A percentile compares a stretch with the other conserved stretches of the same genome.
These are phyloP conservation scores for Amphiprion ocellaris DNA, from an alignment of 2,113 vertebrate species.

Conservation along the genomic window DNA sequence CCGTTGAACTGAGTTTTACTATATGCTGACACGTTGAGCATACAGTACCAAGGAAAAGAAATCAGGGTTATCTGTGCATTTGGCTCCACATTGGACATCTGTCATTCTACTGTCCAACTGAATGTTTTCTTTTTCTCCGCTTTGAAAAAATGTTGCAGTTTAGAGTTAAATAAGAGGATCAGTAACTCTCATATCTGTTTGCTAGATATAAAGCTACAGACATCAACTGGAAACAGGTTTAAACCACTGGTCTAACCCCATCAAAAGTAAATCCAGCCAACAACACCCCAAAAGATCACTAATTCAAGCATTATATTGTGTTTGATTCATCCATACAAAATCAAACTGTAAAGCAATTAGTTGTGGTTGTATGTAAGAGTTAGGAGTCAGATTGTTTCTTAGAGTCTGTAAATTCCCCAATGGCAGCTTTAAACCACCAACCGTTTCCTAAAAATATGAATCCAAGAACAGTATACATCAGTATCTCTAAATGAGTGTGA, in stretches of 20 bases:
- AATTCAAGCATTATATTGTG: background rate
- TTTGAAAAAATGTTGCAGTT: too few relatives aligned
- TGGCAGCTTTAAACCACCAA: background rate
- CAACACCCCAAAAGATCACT: background rate
- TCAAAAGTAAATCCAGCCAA: too few relatives aligned
- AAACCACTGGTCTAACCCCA: background rate
- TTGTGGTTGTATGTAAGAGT: background rate
- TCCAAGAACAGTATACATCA: background rate
- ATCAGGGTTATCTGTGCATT: background rate
- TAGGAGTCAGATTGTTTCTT: background rate
- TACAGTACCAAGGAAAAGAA: background rate
- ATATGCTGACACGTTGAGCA: background rate
- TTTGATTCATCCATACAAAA: background rate
- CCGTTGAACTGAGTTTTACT: background rate
- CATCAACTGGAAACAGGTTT: background rate
- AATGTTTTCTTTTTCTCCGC: background rate
- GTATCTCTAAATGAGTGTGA: background rate
- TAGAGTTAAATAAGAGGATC: background rate
- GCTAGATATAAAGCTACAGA: background rate
- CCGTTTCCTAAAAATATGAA: background rate
- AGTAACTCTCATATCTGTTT: background rate
- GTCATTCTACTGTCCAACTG: background rate
- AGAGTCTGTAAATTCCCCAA: background rate
- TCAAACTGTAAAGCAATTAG: background rate
- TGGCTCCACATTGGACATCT: background rate